Conservation (phyloP, 53 echinoderm and acorn worm genomes). For the Antedon mediterranea region DNA sequence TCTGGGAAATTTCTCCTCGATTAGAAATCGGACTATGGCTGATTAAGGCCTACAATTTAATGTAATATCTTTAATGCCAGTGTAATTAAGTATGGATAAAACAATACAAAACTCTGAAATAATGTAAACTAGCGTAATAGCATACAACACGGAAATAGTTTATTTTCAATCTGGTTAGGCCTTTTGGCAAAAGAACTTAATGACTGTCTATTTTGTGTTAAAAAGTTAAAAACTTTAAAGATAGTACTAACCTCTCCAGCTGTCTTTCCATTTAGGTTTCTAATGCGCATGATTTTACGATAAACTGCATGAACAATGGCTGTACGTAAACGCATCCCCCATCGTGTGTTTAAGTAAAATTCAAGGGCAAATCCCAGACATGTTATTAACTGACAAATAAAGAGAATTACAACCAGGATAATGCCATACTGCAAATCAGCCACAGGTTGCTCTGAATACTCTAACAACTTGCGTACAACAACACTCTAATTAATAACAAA, state of each 20-base stretch:
- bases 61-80: too few species aligned
- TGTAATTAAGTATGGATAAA: too few species aligned
- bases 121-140: too few species aligned
- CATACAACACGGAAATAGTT: too few species aligned
- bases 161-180: too few species aligned
- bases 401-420: slow-evolving; percentile 14
- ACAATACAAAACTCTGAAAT: too few species aligned
- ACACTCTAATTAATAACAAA: slow-evolving; percentile 8
- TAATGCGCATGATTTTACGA: slow-evolving; percentile 17
- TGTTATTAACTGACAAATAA: slow-evolving; percentile 2
- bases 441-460: slow-evolving; percentile 20
- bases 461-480: slow-evolving; percentile 15
- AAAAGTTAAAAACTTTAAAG: too few species aligned
- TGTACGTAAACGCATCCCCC: slow-evolving; percentile 19
- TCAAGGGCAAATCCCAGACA: slow-evolving; percentile 4
- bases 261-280: slow-evolving; percentile 29
- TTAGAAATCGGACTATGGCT: too few species aligned
- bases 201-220: too few species aligned
- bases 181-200: too few species aligned
- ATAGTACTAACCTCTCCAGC: slow-evolving; percentile 36
- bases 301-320: slow-evolving; percentile 22
- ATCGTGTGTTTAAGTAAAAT: slow-evolving; percentile 23
- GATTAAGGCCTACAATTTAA: too few species aligned
- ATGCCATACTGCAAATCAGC: slow-evolving; percentile 16
- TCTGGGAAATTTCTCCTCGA: too few species aligned